Conservation (phyloP, 1,140 invertebrate genomes). For the Drosophila bifasciata region DNA sequence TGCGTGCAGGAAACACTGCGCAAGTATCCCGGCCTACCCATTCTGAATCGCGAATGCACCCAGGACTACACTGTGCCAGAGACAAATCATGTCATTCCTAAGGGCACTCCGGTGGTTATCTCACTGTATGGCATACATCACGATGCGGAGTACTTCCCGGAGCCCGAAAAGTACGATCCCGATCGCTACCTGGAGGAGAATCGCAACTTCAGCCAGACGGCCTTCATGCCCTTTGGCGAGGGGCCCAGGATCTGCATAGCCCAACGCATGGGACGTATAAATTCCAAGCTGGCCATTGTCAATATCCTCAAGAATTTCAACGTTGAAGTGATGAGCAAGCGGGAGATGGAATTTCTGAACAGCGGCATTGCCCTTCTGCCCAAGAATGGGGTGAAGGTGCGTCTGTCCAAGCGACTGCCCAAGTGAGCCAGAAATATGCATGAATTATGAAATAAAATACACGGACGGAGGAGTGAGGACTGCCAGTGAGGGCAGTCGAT, state of each 20-base stretch:
- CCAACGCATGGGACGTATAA: constrained; percentile 64
- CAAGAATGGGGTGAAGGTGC: constrained; percentile 64
- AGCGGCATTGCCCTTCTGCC: constrained; percentile 59
- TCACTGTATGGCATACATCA: constrained; percentile 83
- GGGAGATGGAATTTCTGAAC: constrained; percentile 47
- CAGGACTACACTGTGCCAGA: constrained; percentile 83
- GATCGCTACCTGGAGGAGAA: constrained; percentile 86
- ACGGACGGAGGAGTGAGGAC: too few relatives aligned
- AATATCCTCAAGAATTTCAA: constrained; percentile 68
- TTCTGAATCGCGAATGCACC: constrained; percentile 84
- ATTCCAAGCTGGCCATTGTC: constrained; percentile 62
- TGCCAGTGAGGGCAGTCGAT: neutral
- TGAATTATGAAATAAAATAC: constrained; percentile 21
- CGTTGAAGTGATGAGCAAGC: constrained; percentile 58
- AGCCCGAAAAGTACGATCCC: constrained; percentile 88
- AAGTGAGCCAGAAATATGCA: constrained; percentile 5
- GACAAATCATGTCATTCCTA: constrained; percentile 80
- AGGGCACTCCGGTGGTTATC: constrained; percentile 84
- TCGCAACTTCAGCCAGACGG: constrained; percentile 69
- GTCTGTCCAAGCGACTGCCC: constrained; percentile 54
- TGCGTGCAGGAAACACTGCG: constrained; percentile 86
- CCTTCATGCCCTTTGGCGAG: constrained; percentile 89
- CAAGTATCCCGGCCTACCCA: constrained; percentile 86
- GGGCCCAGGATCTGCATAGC: constrained; percentile 86
- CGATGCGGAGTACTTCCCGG: constrained; percentile 86